These are phyloP conservation scores for Formica aserva DNA, from an alignment of 2,888 invertebrate species.

Conservation along the genomic window DNA sequence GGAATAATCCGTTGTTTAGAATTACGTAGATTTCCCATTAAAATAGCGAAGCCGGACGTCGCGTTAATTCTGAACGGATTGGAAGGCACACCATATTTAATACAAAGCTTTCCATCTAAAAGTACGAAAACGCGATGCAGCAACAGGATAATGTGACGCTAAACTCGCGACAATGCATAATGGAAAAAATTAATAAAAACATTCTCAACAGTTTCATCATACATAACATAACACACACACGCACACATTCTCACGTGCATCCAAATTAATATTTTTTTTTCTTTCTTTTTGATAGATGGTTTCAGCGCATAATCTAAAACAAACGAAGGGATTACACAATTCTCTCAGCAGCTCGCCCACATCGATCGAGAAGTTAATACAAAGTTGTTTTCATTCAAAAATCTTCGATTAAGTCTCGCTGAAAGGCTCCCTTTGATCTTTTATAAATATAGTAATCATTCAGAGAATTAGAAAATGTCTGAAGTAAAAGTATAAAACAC, in stretches of 20 bases:
- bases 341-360: conserved; percentile 12
- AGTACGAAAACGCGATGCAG: conserved; percentile 23
- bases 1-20: neutral
- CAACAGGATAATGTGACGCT: conserved; percentile 40
- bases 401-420: conserved; percentile 27
- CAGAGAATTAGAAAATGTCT: neutral
- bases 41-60: neutral
- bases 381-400: conserved; percentile 27
- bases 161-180: conserved; percentile 44
- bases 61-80: conserved; percentile 38
- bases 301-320: conserved; percentile 41
- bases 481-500: neutral
- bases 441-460: conserved; percentile 23
- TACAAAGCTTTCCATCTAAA: conserved; percentile 27
- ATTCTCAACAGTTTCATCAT: conserved; percentile 44
- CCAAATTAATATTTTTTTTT: conserved; percentile 11
- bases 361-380: conserved; percentile 39
- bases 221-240: neutral
- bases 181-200: conserved; percentile 48
- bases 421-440: neutral
- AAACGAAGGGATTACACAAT: conserved; percentile 49
- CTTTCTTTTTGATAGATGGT: conserved; percentile 33
- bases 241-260: conserved; percentile 1
- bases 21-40: conserved; percentile 24
- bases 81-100: conserved; percentile 19